Evolutionary conservation across 1,140 invertebrate species (phyloP).

Genomic region (Paramacrobiotus metropolitanus): DNA sequence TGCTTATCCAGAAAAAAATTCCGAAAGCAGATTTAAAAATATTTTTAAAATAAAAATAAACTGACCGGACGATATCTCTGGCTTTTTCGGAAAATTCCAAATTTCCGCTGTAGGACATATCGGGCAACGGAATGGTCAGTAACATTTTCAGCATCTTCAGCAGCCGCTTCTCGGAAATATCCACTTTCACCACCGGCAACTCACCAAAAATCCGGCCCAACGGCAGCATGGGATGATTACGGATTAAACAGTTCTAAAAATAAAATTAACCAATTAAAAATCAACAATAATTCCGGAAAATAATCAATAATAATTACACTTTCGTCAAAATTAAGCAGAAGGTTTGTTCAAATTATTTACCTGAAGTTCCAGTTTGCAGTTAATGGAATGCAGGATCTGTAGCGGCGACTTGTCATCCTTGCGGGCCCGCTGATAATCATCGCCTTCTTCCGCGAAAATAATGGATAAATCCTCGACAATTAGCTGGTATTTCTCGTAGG

Average conservation of each 20-base stretch:
- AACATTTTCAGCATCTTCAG: conserved; percentile 22
- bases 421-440: neutral
- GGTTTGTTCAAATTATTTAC: too few relatives aligned
- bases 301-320: too few relatives aligned
- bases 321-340: too few relatives aligned
- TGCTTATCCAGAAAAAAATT: too few relatives aligned
- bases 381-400: neutral
- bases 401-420: neutral
- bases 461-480: neutral
- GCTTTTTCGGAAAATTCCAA: conserved; percentile 1
- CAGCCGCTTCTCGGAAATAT: conserved; percentile 23
- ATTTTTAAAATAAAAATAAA: too few relatives aligned
- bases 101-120: neutral
- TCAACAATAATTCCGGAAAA: too few relatives aligned
- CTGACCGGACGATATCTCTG: neutral
- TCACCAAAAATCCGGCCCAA: conserved; percentile 16
- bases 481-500: conserved; percentile 3
- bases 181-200: conserved; percentile 23
- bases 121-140: conserved; percentile 24
- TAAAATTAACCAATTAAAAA: too few relatives aligned
- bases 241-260: neutral
- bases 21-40: too few relatives aligned
- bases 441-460: neutral
- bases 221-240: neutral
- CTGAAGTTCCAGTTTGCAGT: neutral